Conservation (phyloP, 2,797 vertebrate genomes). For the Danionella dracula region DNA sequence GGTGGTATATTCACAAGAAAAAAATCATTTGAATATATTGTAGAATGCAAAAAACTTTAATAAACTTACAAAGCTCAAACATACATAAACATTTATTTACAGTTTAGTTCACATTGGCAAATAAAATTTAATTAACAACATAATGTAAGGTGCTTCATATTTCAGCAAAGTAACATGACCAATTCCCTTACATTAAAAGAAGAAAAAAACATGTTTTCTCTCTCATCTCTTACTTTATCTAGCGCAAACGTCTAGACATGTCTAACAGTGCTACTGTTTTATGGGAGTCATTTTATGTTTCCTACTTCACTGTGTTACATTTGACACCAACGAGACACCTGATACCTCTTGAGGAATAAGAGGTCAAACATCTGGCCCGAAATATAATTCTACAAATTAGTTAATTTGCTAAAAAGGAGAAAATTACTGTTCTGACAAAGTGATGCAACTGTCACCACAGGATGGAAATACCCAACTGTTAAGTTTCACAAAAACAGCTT, state of each 20-base stretch:
- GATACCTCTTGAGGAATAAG: conserved; percentile 60
- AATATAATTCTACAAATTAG: conserved; percentile 61
- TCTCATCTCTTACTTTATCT: conserved; percentile 45
- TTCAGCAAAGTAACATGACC: conserved; percentile 71
- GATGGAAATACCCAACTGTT: conserved; percentile 49
- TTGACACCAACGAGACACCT: conserved; percentile 72
- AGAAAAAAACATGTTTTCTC: background rate
- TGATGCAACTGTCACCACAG: conserved; percentile 53
- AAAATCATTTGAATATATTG: conserved; percentile 66
- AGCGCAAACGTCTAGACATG: conserved; percentile 65
- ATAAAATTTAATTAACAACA: conserved; percentile 76
- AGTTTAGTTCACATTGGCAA: conserved; percentile 77
- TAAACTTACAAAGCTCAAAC: conserved; percentile 80
- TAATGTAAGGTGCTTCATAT: conserved; percentile 80
- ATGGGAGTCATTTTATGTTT: conserved; percentile 67
- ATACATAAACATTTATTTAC: conserved; percentile 78
- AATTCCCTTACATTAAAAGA: conserved; percentile 60
- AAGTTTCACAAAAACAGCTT: conserved; percentile 45
- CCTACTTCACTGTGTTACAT: conserved; percentile 70
- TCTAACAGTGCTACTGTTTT: conserved; percentile 70
- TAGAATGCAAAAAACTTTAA: conserved; percentile 86
- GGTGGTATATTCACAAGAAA: too few relatives aligned
- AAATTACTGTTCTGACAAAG: conserved; percentile 63
- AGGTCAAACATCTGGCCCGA: conserved; percentile 60
- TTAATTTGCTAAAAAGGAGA: conserved; percentile 60